phyloP scores from a whole-genome alignment of 2,888 invertebrate species.

The Agapostemon virescens region DNA sequence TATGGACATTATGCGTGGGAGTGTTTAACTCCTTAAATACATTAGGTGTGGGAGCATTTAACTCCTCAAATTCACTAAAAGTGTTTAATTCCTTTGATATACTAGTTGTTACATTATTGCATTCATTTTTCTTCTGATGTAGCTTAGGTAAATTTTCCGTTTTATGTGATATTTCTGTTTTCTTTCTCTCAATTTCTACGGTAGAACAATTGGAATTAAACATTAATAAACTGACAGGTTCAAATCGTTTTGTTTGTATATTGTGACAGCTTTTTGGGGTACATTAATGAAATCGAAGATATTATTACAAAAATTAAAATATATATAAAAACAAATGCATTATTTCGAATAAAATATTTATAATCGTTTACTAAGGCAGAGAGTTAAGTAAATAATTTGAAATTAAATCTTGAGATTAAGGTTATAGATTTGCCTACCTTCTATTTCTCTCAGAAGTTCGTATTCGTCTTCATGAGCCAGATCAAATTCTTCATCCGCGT shows the following conservation, averaged over 20 bases:
- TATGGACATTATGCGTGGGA: neutral
- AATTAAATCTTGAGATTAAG: slow-evolving; percentile 10
- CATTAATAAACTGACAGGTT: neutral
- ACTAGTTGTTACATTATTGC: neutral
- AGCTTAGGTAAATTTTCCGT: neutral
- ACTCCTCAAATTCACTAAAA: too few species aligned
- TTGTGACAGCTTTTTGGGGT: neutral
- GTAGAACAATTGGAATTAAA: neutral
- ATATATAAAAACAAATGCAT: neutral
- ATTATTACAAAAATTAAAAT: neutral
- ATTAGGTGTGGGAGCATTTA: neutral
- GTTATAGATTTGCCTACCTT: slow-evolving; percentile 67
- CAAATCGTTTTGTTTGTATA: neutral
- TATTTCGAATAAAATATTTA: neutral
- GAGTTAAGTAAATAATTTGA: neutral
- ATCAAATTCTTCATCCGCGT: slow-evolving; percentile 80
- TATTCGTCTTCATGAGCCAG: slow-evolving; percentile 77
- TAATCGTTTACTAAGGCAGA: neutral
- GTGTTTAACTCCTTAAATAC: neutral
- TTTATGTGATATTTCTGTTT: neutral
- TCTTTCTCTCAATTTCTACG: slow-evolving; percentile 1
- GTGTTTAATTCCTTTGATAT: neutral
- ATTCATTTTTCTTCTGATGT: neutral
- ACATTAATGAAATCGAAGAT: neutral
- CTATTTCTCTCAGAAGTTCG: slow-evolving; percentile 77